A percentile compares a stretch with the other conserved stretches of the same genome.
phyloP scores from a whole-genome alignment of 2,888 invertebrate species.

The Branchinecta sandiegonensis region DNA sequence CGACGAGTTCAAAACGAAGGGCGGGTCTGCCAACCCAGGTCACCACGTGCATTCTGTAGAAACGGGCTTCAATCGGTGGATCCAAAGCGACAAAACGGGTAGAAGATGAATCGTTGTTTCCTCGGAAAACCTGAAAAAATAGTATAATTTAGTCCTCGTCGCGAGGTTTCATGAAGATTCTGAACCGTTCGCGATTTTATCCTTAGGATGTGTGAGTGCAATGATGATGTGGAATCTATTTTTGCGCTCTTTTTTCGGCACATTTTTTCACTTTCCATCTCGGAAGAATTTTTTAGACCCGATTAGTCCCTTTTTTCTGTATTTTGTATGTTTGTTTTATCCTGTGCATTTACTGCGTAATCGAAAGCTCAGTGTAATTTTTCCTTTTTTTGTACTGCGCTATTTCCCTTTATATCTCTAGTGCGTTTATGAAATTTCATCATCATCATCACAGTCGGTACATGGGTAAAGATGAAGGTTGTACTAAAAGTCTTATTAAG shows the following conservation, averaged over 20 bases:
- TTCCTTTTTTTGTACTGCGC: too few relatives aligned
- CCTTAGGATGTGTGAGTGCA: neutral
- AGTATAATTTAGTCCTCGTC: conserved; percentile 1
- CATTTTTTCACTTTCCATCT: too few relatives aligned
- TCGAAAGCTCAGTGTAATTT: too few relatives aligned
- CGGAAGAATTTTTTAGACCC: too few relatives aligned
- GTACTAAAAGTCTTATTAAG: too few relatives aligned
- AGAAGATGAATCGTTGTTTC: conserved; percentile 38
- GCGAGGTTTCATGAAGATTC: conserved; percentile 12
- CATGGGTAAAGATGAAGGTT: too few relatives aligned
- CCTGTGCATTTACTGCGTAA: too few relatives aligned
- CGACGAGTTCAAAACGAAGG: conserved; percentile 39
- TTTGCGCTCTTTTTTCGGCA: conserved; percentile 4
- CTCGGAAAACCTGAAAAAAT: conserved; percentile 36
- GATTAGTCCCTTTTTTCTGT: too few relatives aligned
- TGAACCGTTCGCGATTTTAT: neutral
- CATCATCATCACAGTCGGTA: too few relatives aligned
- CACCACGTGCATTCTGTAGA: conserved; percentile 38
- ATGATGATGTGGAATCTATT: neutral
- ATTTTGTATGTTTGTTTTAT: too few relatives aligned
- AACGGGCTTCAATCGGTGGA: conserved; percentile 37
- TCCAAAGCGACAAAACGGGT: conserved; percentile 39
- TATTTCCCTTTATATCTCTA: too few relatives aligned
- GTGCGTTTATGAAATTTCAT: too few relatives aligned
- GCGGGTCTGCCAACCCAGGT: conserved; percentile 40